Percentiles rank a stretch among this genome's conserved stretches.
phyloP scores from a whole-genome alignment of 2,113 vertebrate genomes.

The Aptenodytes patagonicus region DNA sequence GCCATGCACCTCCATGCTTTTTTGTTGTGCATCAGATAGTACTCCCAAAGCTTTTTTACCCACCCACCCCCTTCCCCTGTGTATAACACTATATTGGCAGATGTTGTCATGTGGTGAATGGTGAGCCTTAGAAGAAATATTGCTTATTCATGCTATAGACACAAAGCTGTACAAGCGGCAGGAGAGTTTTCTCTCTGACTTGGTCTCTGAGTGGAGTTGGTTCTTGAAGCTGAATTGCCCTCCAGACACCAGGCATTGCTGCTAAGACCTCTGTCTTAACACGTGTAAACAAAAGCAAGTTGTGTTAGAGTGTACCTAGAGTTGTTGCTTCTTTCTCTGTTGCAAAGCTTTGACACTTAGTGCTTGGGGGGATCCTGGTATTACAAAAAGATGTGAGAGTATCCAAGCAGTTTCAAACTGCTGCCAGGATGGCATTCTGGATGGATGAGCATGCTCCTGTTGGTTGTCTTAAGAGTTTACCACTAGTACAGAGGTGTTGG shows the following conservation, averaged over 20 bases:
- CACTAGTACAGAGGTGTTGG: not conserved
- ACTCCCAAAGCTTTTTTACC: not conserved
- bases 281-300: not conserved
- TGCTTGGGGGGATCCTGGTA: not conserved
- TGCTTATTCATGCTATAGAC: not conserved
- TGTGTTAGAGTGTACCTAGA: not conserved
- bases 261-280: not conserved
- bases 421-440: not conserved
- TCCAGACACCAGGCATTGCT: not conserved
- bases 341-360: not conserved
- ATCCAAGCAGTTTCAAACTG: not conserved
- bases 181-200: not conserved
- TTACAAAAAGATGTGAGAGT: not conserved
- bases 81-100: not conserved
- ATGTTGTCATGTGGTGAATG: not conserved
- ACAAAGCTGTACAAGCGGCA: not conserved
- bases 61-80: not conserved
- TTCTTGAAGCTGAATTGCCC: not conserved
- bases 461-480: not conserved
- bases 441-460: not conserved
- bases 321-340: not conserved
- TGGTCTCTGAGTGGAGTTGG: not conserved
- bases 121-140: not conserved
- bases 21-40: not conserved
- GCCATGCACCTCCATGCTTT: not conserved